Evolutionary conservation across 2,797 vertebrate genomes (phyloP), one percentile per base, ranked within the genome.

Genomic region (Taenioides sp.): DNA sequence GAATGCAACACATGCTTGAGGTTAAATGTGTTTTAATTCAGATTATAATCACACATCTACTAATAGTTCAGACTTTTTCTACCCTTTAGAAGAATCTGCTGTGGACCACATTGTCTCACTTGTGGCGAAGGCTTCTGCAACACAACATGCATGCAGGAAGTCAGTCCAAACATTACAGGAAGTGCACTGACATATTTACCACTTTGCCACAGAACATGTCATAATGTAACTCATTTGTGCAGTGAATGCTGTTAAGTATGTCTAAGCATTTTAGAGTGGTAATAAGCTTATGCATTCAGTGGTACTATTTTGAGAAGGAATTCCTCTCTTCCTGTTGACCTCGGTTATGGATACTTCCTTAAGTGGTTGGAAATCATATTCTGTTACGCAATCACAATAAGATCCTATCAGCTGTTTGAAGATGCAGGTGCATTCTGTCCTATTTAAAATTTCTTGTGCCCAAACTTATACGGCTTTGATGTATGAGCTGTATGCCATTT

Each of bases 101-200:
- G 73, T 28, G 67, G 81, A 78, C 84, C 82, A 1, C 88, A 85
- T 70, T 67, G 37, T 71, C 77, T 90, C 52, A 70, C 69, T 91
- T 93, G 93, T 84, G 92, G 93, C 87, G 80, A 85, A 79, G 57
- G 23, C 81, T 89, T 85, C 84, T 87, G 81, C 80, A 71, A 72
- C 74, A 88, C 61, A 78, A 82, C 81, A 12, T 52, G 84, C 90
- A 74, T 67, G 73, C 92, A 94, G 93, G 93, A 95, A 91, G 87
- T 92, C 67, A 76, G 81, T 84, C 87, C 81, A 83, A 91, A 83
- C 84, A 75, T 80, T 62, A 85, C 92, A 94, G 90, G 90, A 92
- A 92, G 87, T 80, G 81, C 77, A 82, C 69, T 77, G 75, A 85
- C 72, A 82, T 77, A 71, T 76, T 70, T 68, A 82, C 25, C 84